Percentiles rank a stretch among this genome's conserved stretches.
These are phyloP conservation scores for Plagodis dolabraria DNA, from an alignment of 2,888 invertebrate species.

Conservation along the genomic window DNA sequence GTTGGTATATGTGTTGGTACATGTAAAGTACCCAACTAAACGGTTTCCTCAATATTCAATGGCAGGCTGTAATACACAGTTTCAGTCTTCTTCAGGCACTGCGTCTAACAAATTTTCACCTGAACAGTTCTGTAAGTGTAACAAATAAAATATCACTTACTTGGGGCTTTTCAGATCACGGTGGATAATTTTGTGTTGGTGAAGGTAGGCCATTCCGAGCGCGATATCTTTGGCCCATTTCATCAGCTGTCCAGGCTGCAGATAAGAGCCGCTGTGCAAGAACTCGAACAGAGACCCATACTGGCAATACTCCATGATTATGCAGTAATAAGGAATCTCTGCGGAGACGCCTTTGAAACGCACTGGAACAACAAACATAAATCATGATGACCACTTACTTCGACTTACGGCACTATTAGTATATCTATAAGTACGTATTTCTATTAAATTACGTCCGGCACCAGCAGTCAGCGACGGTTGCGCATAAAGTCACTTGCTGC, in stretches of 20 bases:
- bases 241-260: constrained; percentile 93
- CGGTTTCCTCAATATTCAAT: no score
- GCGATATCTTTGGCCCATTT: constrained; percentile 98
- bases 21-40: no score
- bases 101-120: no score
- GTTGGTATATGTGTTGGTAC: no score
- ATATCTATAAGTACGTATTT: no score
- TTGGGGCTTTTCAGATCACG: constrained; percentile 99
- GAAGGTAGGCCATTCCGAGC: constrained; percentile 98
- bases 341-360: constrained; percentile 96
- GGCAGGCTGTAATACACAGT: no score
- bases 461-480: no score
- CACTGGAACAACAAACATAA: constrained; percentile 48
- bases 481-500: no score
- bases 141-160: constrained; percentile 84
- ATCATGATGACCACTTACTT: not conserved
- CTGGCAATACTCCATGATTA: constrained; percentile 99
- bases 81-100: no score
- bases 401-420: no score
- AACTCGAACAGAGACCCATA: constrained; percentile 97
- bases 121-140: not conserved
- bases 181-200: constrained; percentile 98
- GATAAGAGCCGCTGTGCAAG: constrained; percentile 91
- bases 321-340: constrained; percentile 95
- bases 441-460: no score